These are phyloP conservation scores for Rhopilema esculentum DNA, from an alignment of 30 jellyfish, hydroid and myxozoan species.

Conservation along the genomic window DNA sequence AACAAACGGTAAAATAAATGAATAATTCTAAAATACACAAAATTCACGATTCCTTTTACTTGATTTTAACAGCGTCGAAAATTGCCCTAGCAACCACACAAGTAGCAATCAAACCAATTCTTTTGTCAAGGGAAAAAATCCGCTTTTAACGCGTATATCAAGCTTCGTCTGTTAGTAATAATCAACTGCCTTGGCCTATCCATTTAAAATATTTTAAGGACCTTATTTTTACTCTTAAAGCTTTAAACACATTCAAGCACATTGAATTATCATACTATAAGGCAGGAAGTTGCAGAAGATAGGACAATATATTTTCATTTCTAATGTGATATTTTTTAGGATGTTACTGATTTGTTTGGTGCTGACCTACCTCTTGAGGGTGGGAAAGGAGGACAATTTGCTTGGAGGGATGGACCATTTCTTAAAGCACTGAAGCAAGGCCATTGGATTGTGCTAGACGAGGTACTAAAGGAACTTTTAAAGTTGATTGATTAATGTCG, in stretches of 20 bases:
- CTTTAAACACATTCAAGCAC: too few relatives aligned
- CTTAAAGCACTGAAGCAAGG: conserved; percentile 93
- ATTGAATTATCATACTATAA: too few relatives aligned
- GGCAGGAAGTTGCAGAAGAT: too few relatives aligned
- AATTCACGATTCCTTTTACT: neutral
- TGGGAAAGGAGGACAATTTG: conserved; percentile 81
- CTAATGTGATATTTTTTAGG: conserved; percentile 57
- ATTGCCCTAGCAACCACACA: neutral
- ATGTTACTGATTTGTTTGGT: conserved; percentile 95
- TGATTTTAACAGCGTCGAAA: too few relatives aligned
- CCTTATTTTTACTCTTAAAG: too few relatives aligned
- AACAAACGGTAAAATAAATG: conserved; percentile 75
- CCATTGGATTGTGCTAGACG: conserved; percentile 96
- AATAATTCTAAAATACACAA: neutral
- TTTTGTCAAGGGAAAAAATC: too few relatives aligned
- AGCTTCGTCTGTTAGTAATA: too few relatives aligned
- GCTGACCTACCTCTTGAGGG: conserved; percentile 97
- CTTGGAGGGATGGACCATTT: conserved; percentile 98
- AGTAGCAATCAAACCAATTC: too few relatives aligned
- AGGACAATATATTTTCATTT: too few relatives aligned
- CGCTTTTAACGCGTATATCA: too few relatives aligned
- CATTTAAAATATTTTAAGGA: too few relatives aligned
- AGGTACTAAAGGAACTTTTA: conserved; percentile 43
- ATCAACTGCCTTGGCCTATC: too few relatives aligned
- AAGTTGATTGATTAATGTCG: neutral